Conservation (phyloP, 2,797 vertebrate species). For the Clamator glandarius region DNA sequence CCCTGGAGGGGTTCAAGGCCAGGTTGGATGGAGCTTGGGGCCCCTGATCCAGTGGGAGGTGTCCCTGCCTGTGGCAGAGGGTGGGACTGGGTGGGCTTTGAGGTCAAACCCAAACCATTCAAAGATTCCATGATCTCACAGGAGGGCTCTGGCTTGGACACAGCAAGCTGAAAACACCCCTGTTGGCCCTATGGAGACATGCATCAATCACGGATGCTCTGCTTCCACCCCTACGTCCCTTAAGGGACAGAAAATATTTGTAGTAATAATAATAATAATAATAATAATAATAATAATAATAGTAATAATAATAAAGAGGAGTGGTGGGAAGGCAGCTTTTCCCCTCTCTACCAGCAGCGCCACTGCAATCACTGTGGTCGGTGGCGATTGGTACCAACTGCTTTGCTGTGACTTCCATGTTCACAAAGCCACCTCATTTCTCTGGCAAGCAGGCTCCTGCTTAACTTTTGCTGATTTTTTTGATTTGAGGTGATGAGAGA, state of each 20-base stretch:
- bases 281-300: too few species aligned
- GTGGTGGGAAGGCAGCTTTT: background rate
- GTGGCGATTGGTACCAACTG: background rate
- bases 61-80: too few species aligned
- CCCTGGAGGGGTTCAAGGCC: too few species aligned
- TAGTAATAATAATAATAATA: background rate
- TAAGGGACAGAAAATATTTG: background rate
- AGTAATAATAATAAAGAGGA: background rate
- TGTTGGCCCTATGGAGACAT: accelerated
- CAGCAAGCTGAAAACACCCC: background rate
- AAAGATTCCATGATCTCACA: background rate
- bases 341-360: background rate
- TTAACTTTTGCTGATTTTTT: background rate
- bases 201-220: background rate
- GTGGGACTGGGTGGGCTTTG: too few species aligned
- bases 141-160: background rate
- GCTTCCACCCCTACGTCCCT: background rate
- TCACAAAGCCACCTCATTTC: background rate
- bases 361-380: accelerated
- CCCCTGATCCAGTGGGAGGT: too few species aligned
- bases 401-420: background rate
- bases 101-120: too few species aligned
- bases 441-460: background rate
- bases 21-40: too few species aligned
- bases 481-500: background rate